These are phyloP conservation scores for Pammene fasciana DNA, from an alignment of 2,888 invertebrate genomes.

Conservation along the genomic window DNA sequence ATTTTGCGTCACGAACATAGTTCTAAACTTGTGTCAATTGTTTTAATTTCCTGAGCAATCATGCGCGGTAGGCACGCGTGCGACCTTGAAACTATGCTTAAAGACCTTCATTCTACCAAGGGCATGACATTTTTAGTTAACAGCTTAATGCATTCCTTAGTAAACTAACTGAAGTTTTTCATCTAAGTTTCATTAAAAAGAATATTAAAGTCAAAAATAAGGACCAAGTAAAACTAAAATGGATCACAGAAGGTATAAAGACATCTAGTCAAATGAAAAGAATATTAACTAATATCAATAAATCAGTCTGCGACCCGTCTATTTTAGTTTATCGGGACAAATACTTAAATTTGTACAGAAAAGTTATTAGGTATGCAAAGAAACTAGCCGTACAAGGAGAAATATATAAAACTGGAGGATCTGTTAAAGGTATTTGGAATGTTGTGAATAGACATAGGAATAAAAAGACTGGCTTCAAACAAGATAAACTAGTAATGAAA, in stretches of 20 bases:
- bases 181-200: neutral
- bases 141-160: conserved; percentile 1
- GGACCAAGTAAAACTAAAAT: neutral
- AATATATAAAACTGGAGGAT: neutral
- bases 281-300: neutral
- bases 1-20: neutral
- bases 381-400: neutral
- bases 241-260: neutral
- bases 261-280: conserved; percentile 2
- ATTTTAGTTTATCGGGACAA: neutral
- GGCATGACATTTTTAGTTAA: too few species aligned
- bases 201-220: neutral
- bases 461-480: too few species aligned
- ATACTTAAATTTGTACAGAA: neutral
- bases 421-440: neutral
- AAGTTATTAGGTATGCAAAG: neutral
- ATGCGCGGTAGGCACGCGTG: neutral
- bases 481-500: too few species aligned
- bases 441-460: conserved; percentile 8
- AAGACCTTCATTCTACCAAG: too few species aligned
- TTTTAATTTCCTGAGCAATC: neutral
- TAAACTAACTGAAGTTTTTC: neutral
- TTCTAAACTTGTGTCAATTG: neutral
- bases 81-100: neutral
- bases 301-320: neutral